These are phyloP conservation scores for Oreochromis niloticus DNA, from an alignment of 2,113 vertebrate species.

Conservation along the genomic window DNA sequence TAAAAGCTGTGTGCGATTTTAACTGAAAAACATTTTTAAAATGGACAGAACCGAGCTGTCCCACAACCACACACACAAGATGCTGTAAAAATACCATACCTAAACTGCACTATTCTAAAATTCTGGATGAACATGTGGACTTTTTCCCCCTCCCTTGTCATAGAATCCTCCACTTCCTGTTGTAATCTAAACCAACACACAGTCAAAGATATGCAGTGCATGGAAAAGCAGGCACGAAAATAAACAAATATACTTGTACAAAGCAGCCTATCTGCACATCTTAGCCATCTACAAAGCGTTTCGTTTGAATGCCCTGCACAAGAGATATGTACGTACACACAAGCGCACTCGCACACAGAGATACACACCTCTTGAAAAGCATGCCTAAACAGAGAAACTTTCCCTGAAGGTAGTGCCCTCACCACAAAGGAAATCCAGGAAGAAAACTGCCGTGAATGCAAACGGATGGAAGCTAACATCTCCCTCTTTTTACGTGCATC, in stretches of 20 bases:
- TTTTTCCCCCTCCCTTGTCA: background rate
- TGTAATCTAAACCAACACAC: background rate
- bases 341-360: background rate
- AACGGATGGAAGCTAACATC: conserved; percentile 22
- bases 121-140: background rate
- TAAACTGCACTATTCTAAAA: background rate
- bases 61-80: background rate
- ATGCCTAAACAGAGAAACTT: conserved; percentile 17
- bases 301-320: background rate
- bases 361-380: conserved; percentile 16
- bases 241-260: background rate
- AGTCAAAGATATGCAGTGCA: background rate
- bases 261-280: background rate
- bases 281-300: background rate
- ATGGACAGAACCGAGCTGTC: background rate
- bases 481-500: background rate
- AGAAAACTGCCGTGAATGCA: conserved; percentile 16
- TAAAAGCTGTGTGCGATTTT: background rate
- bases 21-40: background rate
- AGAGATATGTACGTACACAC: background rate
- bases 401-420: conserved; percentile 7
- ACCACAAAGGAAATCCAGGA: conserved; percentile 3
- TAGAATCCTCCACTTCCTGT: background rate
- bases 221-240: background rate
- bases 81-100: background rate